Base-by-base conservation (phyloP, 2,797 vertebrate species). In the Chrysocyon brachyurus region DNA sequence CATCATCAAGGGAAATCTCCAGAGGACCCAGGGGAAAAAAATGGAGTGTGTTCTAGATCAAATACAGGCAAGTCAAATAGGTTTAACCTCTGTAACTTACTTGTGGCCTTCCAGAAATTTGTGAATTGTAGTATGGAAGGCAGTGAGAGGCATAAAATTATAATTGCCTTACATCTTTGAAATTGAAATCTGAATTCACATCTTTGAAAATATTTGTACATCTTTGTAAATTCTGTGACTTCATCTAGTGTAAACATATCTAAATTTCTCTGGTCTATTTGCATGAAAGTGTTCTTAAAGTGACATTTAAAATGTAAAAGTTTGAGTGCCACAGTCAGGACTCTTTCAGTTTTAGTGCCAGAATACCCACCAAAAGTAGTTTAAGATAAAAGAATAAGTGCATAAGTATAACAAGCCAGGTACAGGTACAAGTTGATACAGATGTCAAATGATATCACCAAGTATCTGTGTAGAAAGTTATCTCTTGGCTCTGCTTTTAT, bases 291-390 rank as follows among this genome's bases (percentile, higher is more conserved):
- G 49, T 83, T 31, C 73, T 26, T 56, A 77, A 85, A 46, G 36
- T 61, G 19, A 96, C 87, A 93, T 88, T 57, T 91, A n/a, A 96
- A 77, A 92, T 59, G 46, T 87, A 70, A 91, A 56, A 59, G 22
- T 78, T 70, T 83, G 21, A 72, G 12, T 91, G 22, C 36, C 72
- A 61, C 21, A 73, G 1, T 49, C 46, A 79, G 26, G 68, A 90
- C 49, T 90, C 61, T 70, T 12, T 96, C 87, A 36, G n/a, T 85
- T 82, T 5, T 19, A 88, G 66, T 75, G 46, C 77, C 73, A 94
- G 57, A 89, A 95, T 26, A 8, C 33, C n/a, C 94, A 33, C 40
- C 33, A 7, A 91, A 91, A 88, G 36, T 82, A 84, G 52, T 73
- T 15, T 59, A 86, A 61, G 83, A 79, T n/a, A 79, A 84, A 82